Evolutionary conservation across 2,888 invertebrate genomes (phyloP).

Genomic region (Diaphora mendica): DNA sequence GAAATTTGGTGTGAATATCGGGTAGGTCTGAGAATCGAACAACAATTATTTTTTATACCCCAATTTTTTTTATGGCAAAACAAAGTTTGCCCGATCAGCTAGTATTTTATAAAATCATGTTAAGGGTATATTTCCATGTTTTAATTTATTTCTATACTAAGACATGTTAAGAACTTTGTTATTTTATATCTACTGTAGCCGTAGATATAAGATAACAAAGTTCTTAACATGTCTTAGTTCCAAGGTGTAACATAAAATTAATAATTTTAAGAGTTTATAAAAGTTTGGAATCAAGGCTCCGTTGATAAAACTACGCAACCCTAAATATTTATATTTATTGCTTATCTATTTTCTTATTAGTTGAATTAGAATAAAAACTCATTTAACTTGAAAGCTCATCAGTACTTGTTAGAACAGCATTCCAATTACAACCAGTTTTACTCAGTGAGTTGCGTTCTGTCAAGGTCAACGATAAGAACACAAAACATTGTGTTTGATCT

Average conservation of each 20-base stretch:
- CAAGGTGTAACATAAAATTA: background rate
- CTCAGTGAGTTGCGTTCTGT: slow-evolving; percentile 65
- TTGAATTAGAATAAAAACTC: background rate
- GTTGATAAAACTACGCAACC: too few relatives aligned
- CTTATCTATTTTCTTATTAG: background rate
- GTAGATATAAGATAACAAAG: too few relatives aligned
- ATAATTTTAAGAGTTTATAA: background rate
- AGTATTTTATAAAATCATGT: too few relatives aligned
- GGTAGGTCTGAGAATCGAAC: too few relatives aligned
- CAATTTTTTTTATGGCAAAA: too few relatives aligned
- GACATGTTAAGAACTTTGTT: background rate
- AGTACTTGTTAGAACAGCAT: slow-evolving; percentile 55
- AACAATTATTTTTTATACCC: too few relatives aligned
- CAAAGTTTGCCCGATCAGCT: too few relatives aligned
- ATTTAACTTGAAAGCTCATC: slow-evolving; percentile 26
- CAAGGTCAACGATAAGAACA: slow-evolving; percentile 77
- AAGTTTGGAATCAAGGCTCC: background rate
- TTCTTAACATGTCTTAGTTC: too few relatives aligned
- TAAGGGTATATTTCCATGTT: background rate
- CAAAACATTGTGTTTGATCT: slow-evolving; percentile 45
- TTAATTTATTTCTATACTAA: background rate
- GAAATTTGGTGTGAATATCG: too few relatives aligned
- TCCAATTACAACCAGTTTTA: slow-evolving; percentile 71
- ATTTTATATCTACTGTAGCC: too few relatives aligned
- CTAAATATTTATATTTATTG: too few relatives aligned